These are phyloP conservation scores for Lycaena phlaeas DNA, from an alignment of 2,888 invertebrate genomes.

Conservation along the genomic window DNA sequence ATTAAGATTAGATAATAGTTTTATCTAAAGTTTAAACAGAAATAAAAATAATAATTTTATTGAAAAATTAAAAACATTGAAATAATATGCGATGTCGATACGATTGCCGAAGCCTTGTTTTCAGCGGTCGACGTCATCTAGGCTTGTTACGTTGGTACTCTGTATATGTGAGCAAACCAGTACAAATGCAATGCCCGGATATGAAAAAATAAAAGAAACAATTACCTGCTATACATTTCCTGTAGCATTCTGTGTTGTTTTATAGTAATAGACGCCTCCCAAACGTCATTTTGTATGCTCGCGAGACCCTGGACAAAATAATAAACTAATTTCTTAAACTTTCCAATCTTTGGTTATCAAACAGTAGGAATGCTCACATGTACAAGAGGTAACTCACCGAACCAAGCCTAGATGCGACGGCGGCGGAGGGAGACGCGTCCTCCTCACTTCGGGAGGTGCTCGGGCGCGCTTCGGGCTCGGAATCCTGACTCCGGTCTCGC, in stretches of 20 bases:
- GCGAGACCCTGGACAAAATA: constrained; percentile 39
- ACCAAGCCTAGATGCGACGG: constrained; percentile 16
- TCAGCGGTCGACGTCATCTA: too few species aligned
- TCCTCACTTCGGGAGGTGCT: constrained; percentile 17
- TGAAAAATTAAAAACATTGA: too few species aligned
- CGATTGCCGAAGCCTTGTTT: too few species aligned
- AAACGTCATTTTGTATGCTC: constrained; percentile 73
- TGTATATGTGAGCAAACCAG: constrained; percentile 18
- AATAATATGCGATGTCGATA: neutral
- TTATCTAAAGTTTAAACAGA: too few species aligned
- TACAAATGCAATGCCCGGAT: neutral
- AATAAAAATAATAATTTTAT: too few species aligned
- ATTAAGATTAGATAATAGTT: too few species aligned
- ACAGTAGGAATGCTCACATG: constrained; percentile 8
- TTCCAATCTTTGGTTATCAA: neutral
- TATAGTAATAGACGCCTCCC: constrained; percentile 78
- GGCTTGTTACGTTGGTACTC: neutral
- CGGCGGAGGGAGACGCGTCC: constrained; percentile 14
- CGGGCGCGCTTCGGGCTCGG: constrained; percentile 27
- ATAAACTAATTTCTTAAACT: constrained; percentile 4
- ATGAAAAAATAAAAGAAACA: constrained; percentile 4
- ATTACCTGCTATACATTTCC: constrained; percentile 66
- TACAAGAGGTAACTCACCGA: constrained; percentile 20
- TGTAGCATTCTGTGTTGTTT: constrained; percentile 74
- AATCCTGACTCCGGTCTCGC: constrained; percentile 20